Conservation (phyloP, 2,797 vertebrate species). For the Tolypeutes matacus region DNA sequence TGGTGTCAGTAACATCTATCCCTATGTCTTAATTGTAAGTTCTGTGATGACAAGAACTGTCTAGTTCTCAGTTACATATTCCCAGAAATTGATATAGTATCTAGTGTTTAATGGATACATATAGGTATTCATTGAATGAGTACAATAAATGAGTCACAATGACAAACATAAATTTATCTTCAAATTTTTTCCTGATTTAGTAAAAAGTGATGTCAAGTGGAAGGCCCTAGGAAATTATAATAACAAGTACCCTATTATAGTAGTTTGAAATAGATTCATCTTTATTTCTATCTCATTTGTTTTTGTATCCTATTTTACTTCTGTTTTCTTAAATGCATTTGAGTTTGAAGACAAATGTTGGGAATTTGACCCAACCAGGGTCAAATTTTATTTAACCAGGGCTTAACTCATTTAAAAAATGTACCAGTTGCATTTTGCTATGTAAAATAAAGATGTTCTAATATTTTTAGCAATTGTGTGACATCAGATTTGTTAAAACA, state of each 20-base stretch:
- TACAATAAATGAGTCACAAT: constrained; percentile 50
- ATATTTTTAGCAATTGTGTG: background rate
- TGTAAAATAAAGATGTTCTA: constrained; percentile 47
- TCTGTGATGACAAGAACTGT: background rate
- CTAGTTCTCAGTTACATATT: background rate
- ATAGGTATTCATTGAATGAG: constrained; percentile 7
- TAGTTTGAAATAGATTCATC: constrained; percentile 42
- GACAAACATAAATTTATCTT: constrained; percentile 34
- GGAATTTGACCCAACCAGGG: background rate
- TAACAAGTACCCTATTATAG: constrained; percentile 12
- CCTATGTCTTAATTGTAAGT: background rate
- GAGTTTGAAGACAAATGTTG: constrained; percentile 28
- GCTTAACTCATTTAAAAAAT: constrained; percentile 33
- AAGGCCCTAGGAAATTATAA: constrained; percentile 8
- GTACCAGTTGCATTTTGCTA: constrained; percentile 13
- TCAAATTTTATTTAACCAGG: background rate
- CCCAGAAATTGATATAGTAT: background rate
- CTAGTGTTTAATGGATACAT: background rate
- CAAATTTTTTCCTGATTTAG: background rate
- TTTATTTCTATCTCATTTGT: constrained; percentile 41
- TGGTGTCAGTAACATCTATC: background rate
- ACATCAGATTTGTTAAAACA: constrained; percentile 25
- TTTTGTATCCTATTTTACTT: background rate
- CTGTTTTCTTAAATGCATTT: constrained; percentile 2
- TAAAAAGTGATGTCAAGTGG: constrained; percentile 18